These are phyloP conservation scores for Thinocorus orbignyianus DNA, from an alignment of 2,113 vertebrate genomes.

Conservation along the genomic window DNA sequence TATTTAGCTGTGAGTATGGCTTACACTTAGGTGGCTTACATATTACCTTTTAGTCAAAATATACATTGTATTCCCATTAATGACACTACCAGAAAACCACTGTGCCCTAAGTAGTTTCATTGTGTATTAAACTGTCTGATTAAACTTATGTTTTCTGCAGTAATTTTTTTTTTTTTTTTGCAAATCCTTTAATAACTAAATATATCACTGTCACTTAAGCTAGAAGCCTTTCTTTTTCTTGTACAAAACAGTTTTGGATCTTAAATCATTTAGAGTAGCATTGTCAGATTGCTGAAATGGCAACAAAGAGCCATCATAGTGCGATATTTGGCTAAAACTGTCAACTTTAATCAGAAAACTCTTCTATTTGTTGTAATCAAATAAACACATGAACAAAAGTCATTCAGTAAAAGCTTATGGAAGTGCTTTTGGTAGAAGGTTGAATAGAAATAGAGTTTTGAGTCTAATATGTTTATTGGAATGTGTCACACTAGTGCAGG, in stretches of 20 bases:
- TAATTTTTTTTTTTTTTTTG: not conserved
- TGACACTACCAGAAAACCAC: not conserved
- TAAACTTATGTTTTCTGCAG: not conserved
- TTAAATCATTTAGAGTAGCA: conserved; percentile 8
- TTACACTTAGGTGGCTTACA: not conserved
- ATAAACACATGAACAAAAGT: not conserved
- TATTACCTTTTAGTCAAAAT: not conserved
- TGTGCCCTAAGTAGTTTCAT: not conserved
- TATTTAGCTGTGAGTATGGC: not conserved
- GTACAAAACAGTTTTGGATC: not conserved
- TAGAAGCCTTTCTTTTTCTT: not conserved
- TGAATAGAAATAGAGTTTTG: not conserved
- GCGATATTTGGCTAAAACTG: conserved; percentile 10
- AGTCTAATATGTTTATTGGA: not conserved
- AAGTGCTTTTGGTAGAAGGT: not conserved
- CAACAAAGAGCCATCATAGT: not conserved
- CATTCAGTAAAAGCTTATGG: not conserved
- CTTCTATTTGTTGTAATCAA: conserved; percentile 29
- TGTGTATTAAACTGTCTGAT: not conserved
- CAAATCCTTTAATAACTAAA: not conserved
- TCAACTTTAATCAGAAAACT: conserved; percentile 25
- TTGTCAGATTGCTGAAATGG: conserved; percentile 39
- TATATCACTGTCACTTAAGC: not conserved
- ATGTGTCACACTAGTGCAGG: not conserved
- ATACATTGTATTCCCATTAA: not conserved